Evolutionary conservation across 2,113 vertebrate genomes (phyloP), one percentile per base, ranked within the genome.

Genomic region (Tragulus kanchil): DNA sequence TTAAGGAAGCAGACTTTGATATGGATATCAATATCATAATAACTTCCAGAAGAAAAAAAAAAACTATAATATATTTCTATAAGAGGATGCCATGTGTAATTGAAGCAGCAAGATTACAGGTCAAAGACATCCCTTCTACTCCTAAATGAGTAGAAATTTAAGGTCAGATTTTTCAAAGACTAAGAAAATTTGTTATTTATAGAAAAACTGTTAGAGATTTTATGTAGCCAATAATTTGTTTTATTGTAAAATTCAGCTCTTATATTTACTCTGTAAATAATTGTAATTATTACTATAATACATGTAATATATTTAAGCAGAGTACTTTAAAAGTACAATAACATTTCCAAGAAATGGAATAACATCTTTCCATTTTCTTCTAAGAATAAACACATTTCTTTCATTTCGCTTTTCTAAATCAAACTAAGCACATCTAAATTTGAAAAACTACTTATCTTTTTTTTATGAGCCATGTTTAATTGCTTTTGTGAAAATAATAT

Each of bases 1-100:
- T 94, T 88, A 93, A 10, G 56, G 75, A 95, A 85, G 8, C 1
- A 31, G 59, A 5, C 78, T 95, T 96, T 96, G 85, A 96, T 83
- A 78, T 85, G 42, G 65, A 67, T 88, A 96, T 88, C 23, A 82
- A 56, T 64, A 56, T 13, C 45, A 42, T 71, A 94, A 97, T 79
- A 89, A 69, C 69, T 94, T 96, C n/a, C 42, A 90, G 62, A 65
- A 86, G 86, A 62, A 36, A 36, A 36, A n/a, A 71, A 93, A 78
- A 78, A 9, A 7, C 8, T 25, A 19, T 75, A 73, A 61, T 88
- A 13, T 81, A 82, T 97, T 96, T 87, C 28, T 4, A 26, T 77
- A 87, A 67, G 36, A 84, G 73, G 69, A 84, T 65, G 28, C 17
- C n/a, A 81, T 90, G 31, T 65, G 11, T n/a, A 90, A 92, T 31